Evolutionary conservation across 1,140 invertebrate genomes (phyloP).

Genomic region (Formica exsecta): DNA sequence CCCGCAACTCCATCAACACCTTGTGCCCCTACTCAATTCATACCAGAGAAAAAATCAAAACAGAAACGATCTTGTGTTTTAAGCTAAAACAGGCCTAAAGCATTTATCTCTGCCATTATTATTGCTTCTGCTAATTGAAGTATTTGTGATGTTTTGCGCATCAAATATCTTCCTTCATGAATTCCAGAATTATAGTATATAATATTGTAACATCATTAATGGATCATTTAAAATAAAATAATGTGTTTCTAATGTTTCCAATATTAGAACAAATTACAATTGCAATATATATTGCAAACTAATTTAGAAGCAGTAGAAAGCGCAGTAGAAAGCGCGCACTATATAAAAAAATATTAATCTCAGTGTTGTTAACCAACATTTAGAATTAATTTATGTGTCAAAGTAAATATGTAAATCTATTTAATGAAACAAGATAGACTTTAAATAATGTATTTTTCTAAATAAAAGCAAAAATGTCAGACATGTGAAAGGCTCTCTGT

Average conservation of each 20-base stretch:
- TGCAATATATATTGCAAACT: constrained; percentile 51
- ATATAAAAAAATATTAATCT: constrained; percentile 60
- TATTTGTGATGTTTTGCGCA: constrained; percentile 61
- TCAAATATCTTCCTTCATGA: constrained; percentile 71
- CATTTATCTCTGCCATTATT: constrained; percentile 63
- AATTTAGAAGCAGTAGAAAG: constrained; percentile 56
- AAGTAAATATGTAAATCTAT: constrained; percentile 80
- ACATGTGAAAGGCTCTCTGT: constrained; percentile 47
- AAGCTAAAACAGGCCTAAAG: constrained; percentile 81
- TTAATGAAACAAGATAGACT: constrained; percentile 78
- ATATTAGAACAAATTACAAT: constrained; percentile 53
- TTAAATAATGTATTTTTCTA: constrained; percentile 83
- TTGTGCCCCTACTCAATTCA: constrained; percentile 79
- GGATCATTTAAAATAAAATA: constrained; percentile 62
- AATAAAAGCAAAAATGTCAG: constrained; percentile 76
- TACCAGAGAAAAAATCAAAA: constrained; percentile 84
- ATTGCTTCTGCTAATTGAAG: constrained; percentile 66
- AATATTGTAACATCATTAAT: constrained; percentile 57
- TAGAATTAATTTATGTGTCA: constrained; percentile 71
- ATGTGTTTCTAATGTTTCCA: constrained; percentile 61
- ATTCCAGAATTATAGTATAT: constrained; percentile 72
- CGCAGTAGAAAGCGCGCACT: constrained; percentile 51
- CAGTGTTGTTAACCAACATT: constrained; percentile 70
- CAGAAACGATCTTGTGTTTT: constrained; percentile 84
- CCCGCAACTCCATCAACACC: constrained; percentile 83